Base-by-base conservation (phyloP, 2,797 vertebrate species). In the Ctenochaetus hawaiiensis region DNA sequence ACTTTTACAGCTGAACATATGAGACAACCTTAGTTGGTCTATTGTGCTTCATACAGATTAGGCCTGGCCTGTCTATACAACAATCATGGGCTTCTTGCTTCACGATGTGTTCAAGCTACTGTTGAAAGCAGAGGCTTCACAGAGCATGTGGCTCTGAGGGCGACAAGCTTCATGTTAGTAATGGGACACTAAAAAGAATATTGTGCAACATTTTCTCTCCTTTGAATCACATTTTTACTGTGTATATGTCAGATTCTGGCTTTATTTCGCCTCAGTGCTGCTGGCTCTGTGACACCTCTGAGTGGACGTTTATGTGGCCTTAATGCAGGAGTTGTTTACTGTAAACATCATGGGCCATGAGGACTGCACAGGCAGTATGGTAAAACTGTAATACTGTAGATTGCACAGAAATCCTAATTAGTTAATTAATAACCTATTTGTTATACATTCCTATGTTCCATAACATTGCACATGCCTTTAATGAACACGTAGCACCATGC, bases 401-500 rank as follows among this genome's bases (percentile, higher is more conserved):
- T 80, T 86, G 87, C 84, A 90, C 89, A 88, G 66, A 92, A 86
- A 86, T 85, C 81, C 87, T 88, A 89, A 90, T 91, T 72, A 85
- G 62, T 89, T 89, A 57, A 82, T 87, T 75, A 78, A 85, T 87
- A 86, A 91, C 84, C 90, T 92, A 92, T 89, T 78, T 77, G 72
- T 90, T 89, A 87, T 91, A 94, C 93, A 94, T 94, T 94, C 92
- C 91, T 93, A 88, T 89, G 90, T 90, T 93, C 91, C 89, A 82
- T 91, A 89, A 93, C 88, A 92, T 91, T 93, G 91, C 92, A 94
- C 93, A 94, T 93, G 94, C 93, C 92, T 92, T 93, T 89, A 91
- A 94, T 90, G 82, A 93, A 93, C 89, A 93, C 92, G 85, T 93
- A 94, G 93, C 93, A 94, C 94, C 93, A 94, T 93, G 94, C 94